A percentile compares a stretch with the other conserved stretches of the same genome.
Evolutionary conservation across 35 echinoderm and acorn worm genomes (phyloP).

Genomic region (Heliocidaris tuberculata): DNA sequence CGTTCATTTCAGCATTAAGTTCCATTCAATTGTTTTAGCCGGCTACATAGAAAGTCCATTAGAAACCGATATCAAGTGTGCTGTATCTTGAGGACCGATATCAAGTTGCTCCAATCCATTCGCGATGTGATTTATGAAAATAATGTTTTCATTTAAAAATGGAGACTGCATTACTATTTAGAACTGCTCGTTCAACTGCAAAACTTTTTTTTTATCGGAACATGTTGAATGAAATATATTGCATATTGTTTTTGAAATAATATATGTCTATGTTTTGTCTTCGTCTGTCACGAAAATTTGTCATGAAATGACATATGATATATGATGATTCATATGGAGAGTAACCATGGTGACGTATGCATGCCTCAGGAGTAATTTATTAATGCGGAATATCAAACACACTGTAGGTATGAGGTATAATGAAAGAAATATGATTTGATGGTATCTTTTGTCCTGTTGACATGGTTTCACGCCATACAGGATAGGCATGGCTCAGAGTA

Average conservation of each 20-base stretch:
- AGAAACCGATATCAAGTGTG: neutral
- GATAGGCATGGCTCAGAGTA: too few relatives aligned
- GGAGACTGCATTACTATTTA: neutral
- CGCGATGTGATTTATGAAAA: neutral
- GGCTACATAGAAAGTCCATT: slow-evolving; percentile 9
- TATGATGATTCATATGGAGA: neutral
- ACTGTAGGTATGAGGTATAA: too few relatives aligned
- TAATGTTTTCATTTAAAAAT: neutral
- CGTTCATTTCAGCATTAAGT: neutral
- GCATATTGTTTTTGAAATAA: neutral
- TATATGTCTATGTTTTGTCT: neutral
- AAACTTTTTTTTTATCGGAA: neutral
- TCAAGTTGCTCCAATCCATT: neutral
- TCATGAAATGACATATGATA: neutral
- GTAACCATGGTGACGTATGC: neutral
- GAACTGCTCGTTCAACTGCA: neutral
- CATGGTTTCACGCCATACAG: too few relatives aligned
- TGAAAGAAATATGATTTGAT: too few relatives aligned
- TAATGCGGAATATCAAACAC: too few relatives aligned
- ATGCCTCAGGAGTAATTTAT: too few relatives aligned
- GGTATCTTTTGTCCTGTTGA: too few relatives aligned
- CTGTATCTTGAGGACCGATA: neutral
- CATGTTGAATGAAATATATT: neutral
- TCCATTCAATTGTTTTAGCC: neutral
- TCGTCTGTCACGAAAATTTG: neutral